Percentiles rank a stretch among this genome's conserved stretches.
phyloP scores from a whole-genome alignment of 2,888 invertebrate genomes.

The Serrognathus titanus region DNA sequence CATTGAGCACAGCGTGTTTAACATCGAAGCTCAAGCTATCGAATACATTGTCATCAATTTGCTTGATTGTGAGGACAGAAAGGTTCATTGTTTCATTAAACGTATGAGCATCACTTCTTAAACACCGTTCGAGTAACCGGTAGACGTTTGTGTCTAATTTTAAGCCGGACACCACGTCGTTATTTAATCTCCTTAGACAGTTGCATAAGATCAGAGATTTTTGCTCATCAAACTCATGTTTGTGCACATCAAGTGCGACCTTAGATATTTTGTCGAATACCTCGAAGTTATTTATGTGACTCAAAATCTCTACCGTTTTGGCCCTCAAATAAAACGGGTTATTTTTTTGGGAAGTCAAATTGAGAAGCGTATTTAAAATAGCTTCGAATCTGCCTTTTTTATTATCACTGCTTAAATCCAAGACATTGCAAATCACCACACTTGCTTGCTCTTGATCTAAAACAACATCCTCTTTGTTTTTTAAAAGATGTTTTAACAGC shows the following conservation, averaged over 20 bases:
- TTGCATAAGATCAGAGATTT: conserved; percentile 33
- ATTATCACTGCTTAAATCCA: conserved; percentile 50
- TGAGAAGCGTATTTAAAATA: conserved; percentile 33
- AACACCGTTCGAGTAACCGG: conserved; percentile 55
- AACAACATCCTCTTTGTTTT: conserved; percentile 57
- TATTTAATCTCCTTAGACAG: conserved; percentile 34
- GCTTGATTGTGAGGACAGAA: conserved; percentile 53
- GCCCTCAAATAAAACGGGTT: conserved; percentile 49
- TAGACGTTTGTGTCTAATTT: conserved; percentile 49
- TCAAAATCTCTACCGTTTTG: conserved; percentile 40
- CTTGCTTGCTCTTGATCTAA: conserved; percentile 66
- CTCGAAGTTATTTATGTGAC: conserved; percentile 31
- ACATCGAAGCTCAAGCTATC: conserved; percentile 51
- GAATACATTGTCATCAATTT: conserved; percentile 57
- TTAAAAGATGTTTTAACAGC: conserved; percentile 51
- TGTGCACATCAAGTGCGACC: conserved; percentile 30
- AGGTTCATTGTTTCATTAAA: conserved; percentile 30
- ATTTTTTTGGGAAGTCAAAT: conserved; percentile 35
- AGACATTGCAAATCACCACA: conserved; percentile 59
- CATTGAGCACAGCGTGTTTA: conserved; percentile 50
- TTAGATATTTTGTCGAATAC: conserved; percentile 34
- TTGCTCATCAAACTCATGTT: conserved; percentile 21
- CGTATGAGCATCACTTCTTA: conserved; percentile 57
- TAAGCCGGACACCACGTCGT: conserved; percentile 28
- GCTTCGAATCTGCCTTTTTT: conserved; percentile 35